Percentiles rank a stretch among this genome's conserved stretches.
phyloP scores from a whole-genome alignment of 2,113 vertebrate species.

The Dasyornis broadbenti region DNA sequence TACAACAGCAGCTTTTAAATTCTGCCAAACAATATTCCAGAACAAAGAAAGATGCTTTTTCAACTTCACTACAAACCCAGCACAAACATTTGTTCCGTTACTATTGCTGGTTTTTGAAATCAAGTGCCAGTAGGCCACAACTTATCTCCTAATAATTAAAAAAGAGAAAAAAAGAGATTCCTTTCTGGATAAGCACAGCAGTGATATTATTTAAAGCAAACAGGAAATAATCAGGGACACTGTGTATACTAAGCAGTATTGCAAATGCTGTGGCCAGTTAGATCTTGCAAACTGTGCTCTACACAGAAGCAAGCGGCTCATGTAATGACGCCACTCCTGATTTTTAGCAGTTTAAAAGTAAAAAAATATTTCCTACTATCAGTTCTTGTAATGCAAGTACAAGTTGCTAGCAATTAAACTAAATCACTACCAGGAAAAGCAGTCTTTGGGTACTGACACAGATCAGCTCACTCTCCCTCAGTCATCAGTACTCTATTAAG shows the following conservation, averaged over 20 bases:
- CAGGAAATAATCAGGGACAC: not conserved
- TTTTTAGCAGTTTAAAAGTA: not conserved
- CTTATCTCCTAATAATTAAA: not conserved
- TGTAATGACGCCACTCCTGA: not conserved
- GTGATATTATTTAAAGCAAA: not conserved
- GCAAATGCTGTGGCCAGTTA: not conserved
- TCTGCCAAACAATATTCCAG: not conserved
- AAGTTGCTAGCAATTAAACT: not conserved
- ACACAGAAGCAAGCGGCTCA: not conserved
- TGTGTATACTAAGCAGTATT: not conserved
- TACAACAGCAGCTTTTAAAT: not conserved
- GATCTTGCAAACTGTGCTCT: not conserved
- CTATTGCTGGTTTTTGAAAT: not conserved
- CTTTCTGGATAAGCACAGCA: not conserved
- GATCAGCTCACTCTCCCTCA: not conserved
- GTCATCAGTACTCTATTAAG: constrained; percentile 10
- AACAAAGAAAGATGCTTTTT: not conserved
- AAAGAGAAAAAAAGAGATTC: rapidly evolving
- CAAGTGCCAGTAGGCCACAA: not conserved
- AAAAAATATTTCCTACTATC: not conserved
- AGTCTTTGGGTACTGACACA: not conserved
- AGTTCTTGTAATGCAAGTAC: not conserved
- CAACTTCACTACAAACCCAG: not conserved
- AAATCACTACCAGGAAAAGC: not conserved
- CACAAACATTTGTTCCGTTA: not conserved